Percentiles rank a stretch among this genome's conserved stretches.
Conservation (phyloP, 1,140 invertebrate genomes). For the Drosophila willistoni region DNA sequence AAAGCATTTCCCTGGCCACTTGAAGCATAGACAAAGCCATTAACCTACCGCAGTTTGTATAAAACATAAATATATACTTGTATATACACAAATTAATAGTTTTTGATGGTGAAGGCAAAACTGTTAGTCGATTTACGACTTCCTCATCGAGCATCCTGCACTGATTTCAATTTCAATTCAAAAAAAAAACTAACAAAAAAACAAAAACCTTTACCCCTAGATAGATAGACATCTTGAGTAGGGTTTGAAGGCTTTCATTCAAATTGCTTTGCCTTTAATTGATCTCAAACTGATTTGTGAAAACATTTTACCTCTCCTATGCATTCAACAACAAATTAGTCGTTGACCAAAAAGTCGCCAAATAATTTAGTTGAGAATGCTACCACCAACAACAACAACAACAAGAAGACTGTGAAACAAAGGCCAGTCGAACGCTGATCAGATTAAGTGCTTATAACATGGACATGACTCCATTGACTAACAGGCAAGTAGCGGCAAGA, state of each 20-base stretch:
- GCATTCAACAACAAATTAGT: constrained; percentile 67
- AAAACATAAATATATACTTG: constrained; percentile 45
- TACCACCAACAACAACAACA: neutral
- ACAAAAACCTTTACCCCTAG: constrained; percentile 34
- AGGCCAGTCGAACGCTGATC: constrained; percentile 57
- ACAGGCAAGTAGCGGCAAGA: constrained; percentile 39
- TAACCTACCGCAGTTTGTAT: constrained; percentile 81
- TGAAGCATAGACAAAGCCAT: constrained; percentile 60
- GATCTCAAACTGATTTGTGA: constrained; percentile 42
- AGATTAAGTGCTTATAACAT: constrained; percentile 81
- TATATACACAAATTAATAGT: constrained; percentile 60
- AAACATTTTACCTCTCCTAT: neutral
- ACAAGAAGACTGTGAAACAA: constrained; percentile 52
- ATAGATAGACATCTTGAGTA: constrained; percentile 77
- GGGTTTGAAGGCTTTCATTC: constrained; percentile 78
- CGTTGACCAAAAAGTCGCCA: constrained; percentile 55
- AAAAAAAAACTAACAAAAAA: too few relatives aligned
- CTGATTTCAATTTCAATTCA: constrained; percentile 32
- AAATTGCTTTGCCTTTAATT: constrained; percentile 66
- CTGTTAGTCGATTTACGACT: constrained; percentile 77
- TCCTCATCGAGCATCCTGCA: constrained; percentile 62
- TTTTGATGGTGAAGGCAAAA: constrained; percentile 53
- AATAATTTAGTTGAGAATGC: constrained; percentile 61
- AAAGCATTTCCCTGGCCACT: constrained; percentile 68
- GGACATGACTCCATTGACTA: constrained; percentile 79